Base-by-base conservation (phyloP, 1,140 invertebrate genomes). In the Leptinotarsa lineolata region DNA sequence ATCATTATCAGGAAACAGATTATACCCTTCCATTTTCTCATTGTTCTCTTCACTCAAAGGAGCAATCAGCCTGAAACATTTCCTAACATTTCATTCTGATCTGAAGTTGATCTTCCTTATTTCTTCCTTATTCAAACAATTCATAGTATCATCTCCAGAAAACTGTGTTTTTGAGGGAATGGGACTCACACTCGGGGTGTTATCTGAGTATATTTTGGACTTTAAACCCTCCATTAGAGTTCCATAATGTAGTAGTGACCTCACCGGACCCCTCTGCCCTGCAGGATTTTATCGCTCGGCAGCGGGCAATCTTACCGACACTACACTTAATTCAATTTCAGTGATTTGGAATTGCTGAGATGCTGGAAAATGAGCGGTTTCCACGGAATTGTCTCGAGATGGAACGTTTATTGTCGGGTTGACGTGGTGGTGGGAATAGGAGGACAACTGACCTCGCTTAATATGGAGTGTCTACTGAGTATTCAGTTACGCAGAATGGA, bases 331-430 rank as follows among this genome's bases (percentile, higher is more conserved):
- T 68, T 68, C 67, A 68, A 68, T 68, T 58, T 68, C 67, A 20
- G 44, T 24, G 44, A 68, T 68, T 68, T 24, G 44, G 67, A 54
- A 68, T 48, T 48, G 67, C 67, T 66, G 64, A 66, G 64, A 66
- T 46, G 64, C 64, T 66, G 16, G 67, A 68, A 68, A 58, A 68
- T 68, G 67, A 68, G 67, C 67, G 67, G 67, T 58, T 68, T 39
- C 22, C n/a, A 68, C 67, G 67, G 48, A 68, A 68, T 68, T 68
- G 67, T 68, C 67, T 68, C 67, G 44, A 68, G 67, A 68, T 68
- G 46, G 48, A 68, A 39, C 39, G 64, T 66, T 66, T 39, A 66
- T 66, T 66, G 22, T 66, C 64, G 64, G 64, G 22, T 44, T 30
- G 64, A 66, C 64, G 30, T 30, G 64, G 48, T 54, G 15, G 48